Percentiles rank a stretch among this genome's conserved stretches.
phyloP scores from a whole-genome alignment of 2,113 vertebrate species.

The Ivindomyrus marchei region DNA sequence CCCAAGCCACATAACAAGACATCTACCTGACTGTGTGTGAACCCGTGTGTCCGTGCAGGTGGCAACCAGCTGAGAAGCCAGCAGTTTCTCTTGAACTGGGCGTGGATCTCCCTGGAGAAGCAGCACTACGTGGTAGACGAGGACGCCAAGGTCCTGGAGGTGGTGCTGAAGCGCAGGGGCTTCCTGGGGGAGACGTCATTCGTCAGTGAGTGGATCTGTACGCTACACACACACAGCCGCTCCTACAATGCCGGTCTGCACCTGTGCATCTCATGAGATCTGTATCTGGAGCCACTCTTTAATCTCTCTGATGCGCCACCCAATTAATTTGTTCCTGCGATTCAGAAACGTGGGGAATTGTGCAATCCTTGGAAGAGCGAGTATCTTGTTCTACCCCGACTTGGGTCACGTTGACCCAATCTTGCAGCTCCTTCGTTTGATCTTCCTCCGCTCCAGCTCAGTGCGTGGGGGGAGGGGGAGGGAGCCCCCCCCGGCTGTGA shows the following conservation, averaged over 20 bases:
- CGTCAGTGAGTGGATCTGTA: slow-evolving; percentile 70
- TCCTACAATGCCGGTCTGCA: slow-evolving; percentile 11
- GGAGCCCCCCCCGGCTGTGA: neutral
- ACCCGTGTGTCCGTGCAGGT: slow-evolving; percentile 54
- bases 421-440: neutral
- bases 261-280: slow-evolving; percentile 14
- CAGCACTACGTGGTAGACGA: slow-evolving; percentile 83
- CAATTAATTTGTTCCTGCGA: neutral
- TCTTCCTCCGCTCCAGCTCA: slow-evolving; percentile 3
- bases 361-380: neutral
- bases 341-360: neutral
- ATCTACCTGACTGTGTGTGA: neutral
- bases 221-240: slow-evolving; percentile 17
- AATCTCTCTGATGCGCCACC: neutral
- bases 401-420: neutral
- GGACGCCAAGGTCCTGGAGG: slow-evolving; percentile 73
- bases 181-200: slow-evolving; percentile 92
- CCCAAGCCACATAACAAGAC: neutral
- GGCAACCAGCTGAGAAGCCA: slow-evolving; percentile 81
- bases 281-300: neutral
- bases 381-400: neutral
- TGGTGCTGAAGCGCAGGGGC: slow-evolving; percentile 78
- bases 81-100: slow-evolving; percentile 80
- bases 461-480: neutral
- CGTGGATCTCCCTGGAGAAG: slow-evolving; percentile 91